phyloP scores from a whole-genome alignment of 2,888 invertebrate genomes.

The Lypha dubia region DNA sequence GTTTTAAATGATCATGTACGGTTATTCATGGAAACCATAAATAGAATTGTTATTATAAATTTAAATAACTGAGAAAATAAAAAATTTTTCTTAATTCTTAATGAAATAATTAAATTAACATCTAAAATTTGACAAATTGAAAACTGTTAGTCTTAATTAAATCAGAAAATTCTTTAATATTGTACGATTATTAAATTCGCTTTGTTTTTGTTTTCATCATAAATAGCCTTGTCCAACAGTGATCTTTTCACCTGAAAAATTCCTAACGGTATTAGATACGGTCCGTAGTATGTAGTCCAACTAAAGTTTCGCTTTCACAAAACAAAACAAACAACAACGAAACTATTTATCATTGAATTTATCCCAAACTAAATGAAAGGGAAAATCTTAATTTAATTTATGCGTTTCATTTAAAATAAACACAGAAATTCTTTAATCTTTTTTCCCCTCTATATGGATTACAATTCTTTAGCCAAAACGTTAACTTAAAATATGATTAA shows the following conservation, averaged over 20 bases:
- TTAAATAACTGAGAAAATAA: background rate
- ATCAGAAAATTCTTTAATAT: background rate
- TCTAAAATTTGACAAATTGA: background rate
- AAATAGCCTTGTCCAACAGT: background rate
- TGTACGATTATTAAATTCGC: background rate
- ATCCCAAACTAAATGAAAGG: slow-evolving; percentile 31
- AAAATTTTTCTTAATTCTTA: no score
- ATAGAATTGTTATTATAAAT: background rate
- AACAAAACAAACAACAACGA: slow-evolving; percentile 10
- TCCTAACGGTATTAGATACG: slow-evolving; percentile 8
- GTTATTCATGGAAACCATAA: background rate
- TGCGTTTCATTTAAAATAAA: slow-evolving; percentile 21
- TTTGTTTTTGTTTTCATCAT: background rate
- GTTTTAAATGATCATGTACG: no score
- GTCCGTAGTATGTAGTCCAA: background rate
- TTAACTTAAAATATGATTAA: background rate
- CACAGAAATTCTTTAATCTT: slow-evolving; percentile 3
- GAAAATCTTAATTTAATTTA: slow-evolving; percentile 48
- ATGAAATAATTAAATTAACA: no score
- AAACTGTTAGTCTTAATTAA: background rate
- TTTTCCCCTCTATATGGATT: no score
- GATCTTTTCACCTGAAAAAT: slow-evolving; percentile 13
- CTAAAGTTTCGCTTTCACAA: slow-evolving; percentile 52
- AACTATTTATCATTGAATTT: background rate
- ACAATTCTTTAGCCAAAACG: slow-evolving; percentile 14